Percentiles rank a stretch among this genome's conserved stretches.
These are phyloP conservation scores for Pao palembangensis DNA, from an alignment of 2,113 vertebrate species.

Conservation along the genomic window DNA sequence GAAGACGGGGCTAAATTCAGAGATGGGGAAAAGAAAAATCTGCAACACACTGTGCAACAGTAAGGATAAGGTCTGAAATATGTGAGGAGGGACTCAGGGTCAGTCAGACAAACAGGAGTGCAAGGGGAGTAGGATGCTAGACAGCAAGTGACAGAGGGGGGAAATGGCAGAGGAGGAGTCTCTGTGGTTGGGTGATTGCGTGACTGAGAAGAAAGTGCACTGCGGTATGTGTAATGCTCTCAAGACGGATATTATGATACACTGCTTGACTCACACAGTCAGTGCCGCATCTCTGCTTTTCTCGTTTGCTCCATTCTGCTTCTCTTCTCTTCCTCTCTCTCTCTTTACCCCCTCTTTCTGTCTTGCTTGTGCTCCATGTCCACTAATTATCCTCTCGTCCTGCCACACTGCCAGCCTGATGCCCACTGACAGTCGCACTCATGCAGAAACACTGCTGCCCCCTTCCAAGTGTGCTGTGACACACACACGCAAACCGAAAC, in stretches of 20 bases:
- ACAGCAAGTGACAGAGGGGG: conserved; percentile 41
- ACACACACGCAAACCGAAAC: conserved; percentile 37
- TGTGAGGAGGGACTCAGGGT: conserved; percentile 42
- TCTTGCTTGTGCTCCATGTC: conserved; percentile 50
- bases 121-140: conserved; percentile 22
- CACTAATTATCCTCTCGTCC: conserved; percentile 75
- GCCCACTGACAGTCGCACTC: conserved; percentile 75
- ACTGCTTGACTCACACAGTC: conserved; percentile 56
- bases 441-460: conserved; percentile 70
- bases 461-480: conserved; percentile 57
- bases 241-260: conserved; percentile 73
- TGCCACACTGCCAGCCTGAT: conserved; percentile 73
- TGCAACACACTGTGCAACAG: conserved; percentile 35
- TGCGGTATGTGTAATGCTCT: conserved; percentile 76
- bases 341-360: conserved; percentile 42
- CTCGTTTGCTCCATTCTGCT: conserved; percentile 34
- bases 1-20: conserved; percentile 43
- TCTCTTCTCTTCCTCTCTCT: conserved; percentile 53
- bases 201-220: conserved; percentile 76
- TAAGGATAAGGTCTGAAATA: conserved; percentile 45
- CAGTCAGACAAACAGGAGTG: conserved; percentile 44
- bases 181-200: conserved; percentile 57
- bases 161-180: conserved; percentile 44
- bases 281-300: conserved; percentile 45
- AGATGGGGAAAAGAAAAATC: conserved; percentile 39